These are phyloP conservation scores for Drosophila pseudotakahashii DNA, from an alignment of 2,888 invertebrate genomes.

Conservation along the genomic window DNA sequence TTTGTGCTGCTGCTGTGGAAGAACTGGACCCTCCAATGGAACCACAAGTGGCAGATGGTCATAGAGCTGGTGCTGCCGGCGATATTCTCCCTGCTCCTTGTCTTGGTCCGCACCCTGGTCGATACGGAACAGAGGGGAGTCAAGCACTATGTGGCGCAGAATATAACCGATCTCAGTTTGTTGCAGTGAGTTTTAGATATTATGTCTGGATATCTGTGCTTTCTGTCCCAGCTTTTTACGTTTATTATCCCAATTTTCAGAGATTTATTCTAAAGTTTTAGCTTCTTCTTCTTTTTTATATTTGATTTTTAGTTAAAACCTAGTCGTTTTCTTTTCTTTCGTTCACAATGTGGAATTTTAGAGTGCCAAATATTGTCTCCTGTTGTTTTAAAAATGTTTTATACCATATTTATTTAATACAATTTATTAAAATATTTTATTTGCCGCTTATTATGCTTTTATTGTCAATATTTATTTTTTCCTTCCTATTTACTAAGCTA, in stretches of 20 bases:
- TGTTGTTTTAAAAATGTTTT: too few relatives aligned
- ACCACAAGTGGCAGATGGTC: conserved; percentile 88
- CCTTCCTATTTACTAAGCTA: too few relatives aligned
- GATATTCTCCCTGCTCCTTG: conserved; percentile 88
- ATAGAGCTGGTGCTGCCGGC: conserved; percentile 89
- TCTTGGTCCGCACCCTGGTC: conserved; percentile 89
- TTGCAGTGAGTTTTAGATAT: conserved; percentile 70
- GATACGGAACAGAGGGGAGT: conserved; percentile 84
- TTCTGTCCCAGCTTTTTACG: background rate
- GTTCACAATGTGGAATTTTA: too few relatives aligned
- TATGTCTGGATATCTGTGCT: background rate
- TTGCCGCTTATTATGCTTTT: too few relatives aligned
- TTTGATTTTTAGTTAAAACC: background rate
- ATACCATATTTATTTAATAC: too few relatives aligned
- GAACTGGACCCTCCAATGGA: conserved; percentile 91
- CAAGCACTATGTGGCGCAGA: conserved; percentile 79
- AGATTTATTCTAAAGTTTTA: background rate
- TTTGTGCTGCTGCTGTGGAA: conserved; percentile 92
- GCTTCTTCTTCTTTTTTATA: background rate
- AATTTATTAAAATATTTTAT: too few relatives aligned
- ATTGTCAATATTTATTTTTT: too few relatives aligned
- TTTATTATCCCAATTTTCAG: background rate
- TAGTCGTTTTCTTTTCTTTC: too few relatives aligned
- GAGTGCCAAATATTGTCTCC: too few relatives aligned
- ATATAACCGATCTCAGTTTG: conserved; percentile 79